phyloP scores from a whole-genome alignment of 2,113 vertebrate genomes.

The Malurus melanocephalus region DNA sequence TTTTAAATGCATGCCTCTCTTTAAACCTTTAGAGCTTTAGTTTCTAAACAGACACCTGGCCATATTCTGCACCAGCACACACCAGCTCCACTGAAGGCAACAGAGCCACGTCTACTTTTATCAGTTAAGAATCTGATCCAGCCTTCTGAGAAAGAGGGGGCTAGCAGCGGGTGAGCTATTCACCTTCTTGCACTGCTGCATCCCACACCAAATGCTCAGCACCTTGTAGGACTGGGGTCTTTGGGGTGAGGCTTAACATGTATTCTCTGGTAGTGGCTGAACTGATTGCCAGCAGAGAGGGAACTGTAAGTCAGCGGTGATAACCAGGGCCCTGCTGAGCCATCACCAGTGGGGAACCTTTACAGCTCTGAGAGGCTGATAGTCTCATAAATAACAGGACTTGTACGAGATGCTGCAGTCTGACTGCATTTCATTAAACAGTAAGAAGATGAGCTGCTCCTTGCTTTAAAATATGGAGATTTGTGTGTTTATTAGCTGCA shows the following conservation, averaged over 20 bases:
- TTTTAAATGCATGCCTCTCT: not conserved
- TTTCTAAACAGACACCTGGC: not conserved
- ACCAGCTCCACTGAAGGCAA: not conserved
- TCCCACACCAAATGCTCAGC: not conserved
- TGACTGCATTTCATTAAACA: not conserved
- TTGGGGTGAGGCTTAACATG: not conserved
- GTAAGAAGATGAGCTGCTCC: not conserved
- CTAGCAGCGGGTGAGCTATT: not conserved
- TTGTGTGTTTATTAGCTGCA: not conserved
- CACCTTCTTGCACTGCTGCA: not conserved
- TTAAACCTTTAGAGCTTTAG: not conserved
- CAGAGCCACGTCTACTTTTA: fast-evolving
- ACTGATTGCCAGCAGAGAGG: constrained; percentile 12
- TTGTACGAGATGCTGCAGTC: not conserved
- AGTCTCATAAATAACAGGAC: not conserved
- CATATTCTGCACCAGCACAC: not conserved
- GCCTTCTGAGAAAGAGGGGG: not conserved
- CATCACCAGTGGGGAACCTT: not conserved
- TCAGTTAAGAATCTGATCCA: not conserved
- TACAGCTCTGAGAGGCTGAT: not conserved
- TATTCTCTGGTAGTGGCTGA: not conserved
- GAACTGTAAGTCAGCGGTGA: constrained; percentile 17
- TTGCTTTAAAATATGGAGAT: not conserved
- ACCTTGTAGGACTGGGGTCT: not conserved
- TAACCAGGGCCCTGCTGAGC: constrained; percentile 36